Conservation (phyloP, 1,140 invertebrate genomes). For the Myzus persicae region DNA sequence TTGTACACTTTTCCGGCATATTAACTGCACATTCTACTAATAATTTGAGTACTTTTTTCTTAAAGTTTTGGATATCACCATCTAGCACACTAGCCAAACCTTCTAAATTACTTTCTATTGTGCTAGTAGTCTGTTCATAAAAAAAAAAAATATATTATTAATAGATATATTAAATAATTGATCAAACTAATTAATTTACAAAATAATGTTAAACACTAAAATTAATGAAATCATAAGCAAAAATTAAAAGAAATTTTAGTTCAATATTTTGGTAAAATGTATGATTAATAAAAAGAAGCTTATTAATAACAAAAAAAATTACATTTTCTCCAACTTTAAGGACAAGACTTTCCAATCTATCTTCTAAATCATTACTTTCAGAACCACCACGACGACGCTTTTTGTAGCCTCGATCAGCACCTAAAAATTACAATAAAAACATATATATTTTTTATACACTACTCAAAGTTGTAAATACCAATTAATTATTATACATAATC, state of each 20-base stretch:
- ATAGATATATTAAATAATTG: not conserved
- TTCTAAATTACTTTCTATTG: slow-evolving; percentile 96
- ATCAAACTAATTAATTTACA: not conserved
- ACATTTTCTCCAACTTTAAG: slow-evolving; percentile 92
- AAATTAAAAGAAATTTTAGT: not conserved
- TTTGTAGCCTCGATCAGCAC: slow-evolving; percentile 33
- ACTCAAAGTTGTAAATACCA: not conserved
- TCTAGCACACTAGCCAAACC: slow-evolving; percentile 93
- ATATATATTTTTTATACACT: not conserved
- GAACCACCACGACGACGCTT: slow-evolving; percentile 74
- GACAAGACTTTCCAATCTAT: slow-evolving; percentile 92
- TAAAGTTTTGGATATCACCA: slow-evolving; percentile 90
- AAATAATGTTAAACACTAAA: slow-evolving; percentile 28
- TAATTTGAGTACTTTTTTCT: slow-evolving; percentile 92
- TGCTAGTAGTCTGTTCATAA: slow-evolving; percentile 32
- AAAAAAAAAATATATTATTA: slow-evolving; percentile 4
- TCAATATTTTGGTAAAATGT: not conserved
- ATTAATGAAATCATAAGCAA: not conserved
- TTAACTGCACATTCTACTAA: slow-evolving; percentile 93
- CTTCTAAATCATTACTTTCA: slow-evolving; percentile 93
- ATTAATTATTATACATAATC: not conserved
- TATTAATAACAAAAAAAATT: slow-evolving; percentile 49
- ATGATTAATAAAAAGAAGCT: not conserved
- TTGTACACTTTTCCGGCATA: slow-evolving; percentile 97
- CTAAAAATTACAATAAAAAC: slow-evolving; percentile 16